Conservation (phyloP, 2,888 invertebrate genomes). For the Agrilus cyanescens region DNA sequence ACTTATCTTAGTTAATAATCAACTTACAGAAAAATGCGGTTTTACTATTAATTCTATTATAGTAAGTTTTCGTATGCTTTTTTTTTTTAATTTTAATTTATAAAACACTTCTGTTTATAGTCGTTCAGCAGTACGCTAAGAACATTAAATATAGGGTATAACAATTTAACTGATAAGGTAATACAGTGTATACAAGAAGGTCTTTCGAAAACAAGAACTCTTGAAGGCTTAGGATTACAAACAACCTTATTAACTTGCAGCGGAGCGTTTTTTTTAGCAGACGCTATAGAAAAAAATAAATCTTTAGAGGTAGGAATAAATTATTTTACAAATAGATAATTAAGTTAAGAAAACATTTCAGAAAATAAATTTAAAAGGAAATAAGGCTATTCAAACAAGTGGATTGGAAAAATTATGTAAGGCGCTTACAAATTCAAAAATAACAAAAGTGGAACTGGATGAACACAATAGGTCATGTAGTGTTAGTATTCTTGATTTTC, state of each 20-base stretch:
- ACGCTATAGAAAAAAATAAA: slow-evolving; percentile 25
- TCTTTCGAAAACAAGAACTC: slow-evolving; percentile 20
- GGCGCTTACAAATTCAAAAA: slow-evolving; percentile 29
- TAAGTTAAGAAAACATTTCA: slow-evolving; percentile 15
- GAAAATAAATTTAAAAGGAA: slow-evolving; percentile 32
- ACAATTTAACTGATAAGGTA: slow-evolving; percentile 29
- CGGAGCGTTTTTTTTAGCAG: slow-evolving; percentile 24
- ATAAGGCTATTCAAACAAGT: slow-evolving; percentile 29
- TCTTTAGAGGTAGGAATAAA: slow-evolving; percentile 24
- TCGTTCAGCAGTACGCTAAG: slow-evolving; percentile 27
- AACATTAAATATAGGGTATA: slow-evolving; percentile 30
- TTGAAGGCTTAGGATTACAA: slow-evolving; percentile 31
- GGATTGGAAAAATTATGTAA: slow-evolving; percentile 28
- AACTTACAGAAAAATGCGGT: slow-evolving; percentile 30
- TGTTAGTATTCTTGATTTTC: slow-evolving; percentile 21
- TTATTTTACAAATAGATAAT: not conserved
- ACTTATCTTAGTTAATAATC: slow-evolving; percentile 30
- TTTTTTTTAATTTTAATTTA: not conserved
- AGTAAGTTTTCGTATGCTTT: slow-evolving; percentile 19
- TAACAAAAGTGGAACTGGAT: slow-evolving; percentile 29
- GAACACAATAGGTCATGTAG: slow-evolving; percentile 28
- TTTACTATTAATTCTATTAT: slow-evolving; percentile 27
- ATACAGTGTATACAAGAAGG: slow-evolving; percentile 23
- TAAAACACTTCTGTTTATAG: slow-evolving; percentile 19
- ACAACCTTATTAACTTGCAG: slow-evolving; percentile 29